phyloP scores from a whole-genome alignment of 2,113 vertebrate genomes.

The Rana temporaria region DNA sequence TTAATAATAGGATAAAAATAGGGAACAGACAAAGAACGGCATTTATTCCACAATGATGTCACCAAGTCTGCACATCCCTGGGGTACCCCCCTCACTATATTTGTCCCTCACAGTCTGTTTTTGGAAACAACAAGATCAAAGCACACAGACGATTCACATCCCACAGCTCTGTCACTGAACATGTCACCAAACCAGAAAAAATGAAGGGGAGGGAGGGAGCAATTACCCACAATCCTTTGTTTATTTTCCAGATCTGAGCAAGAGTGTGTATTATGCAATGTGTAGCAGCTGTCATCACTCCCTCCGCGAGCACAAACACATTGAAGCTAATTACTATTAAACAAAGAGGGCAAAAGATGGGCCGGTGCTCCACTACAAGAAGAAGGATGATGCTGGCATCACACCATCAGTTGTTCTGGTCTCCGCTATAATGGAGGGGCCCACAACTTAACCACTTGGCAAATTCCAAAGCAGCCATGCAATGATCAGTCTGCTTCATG shows the following conservation, averaged over 20 bases:
- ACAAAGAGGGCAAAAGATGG: conserved; percentile 27
- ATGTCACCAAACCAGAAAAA: conserved; percentile 13
- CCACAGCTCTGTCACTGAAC: conserved; percentile 10
- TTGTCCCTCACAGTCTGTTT: not conserved
- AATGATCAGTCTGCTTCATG: no score
- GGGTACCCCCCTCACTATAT: not conserved
- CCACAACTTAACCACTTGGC: not conserved
- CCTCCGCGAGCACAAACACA: conserved; percentile 26
- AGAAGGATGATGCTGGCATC: not conserved
- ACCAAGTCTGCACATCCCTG: not conserved
- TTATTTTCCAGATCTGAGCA: conserved; percentile 32
- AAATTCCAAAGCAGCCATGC: no score
- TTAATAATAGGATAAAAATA: not conserved
- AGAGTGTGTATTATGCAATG: conserved; percentile 26
- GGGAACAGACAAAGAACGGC: not conserved
- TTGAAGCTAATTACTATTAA: conserved; percentile 42
- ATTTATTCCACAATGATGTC: conserved; percentile 15
- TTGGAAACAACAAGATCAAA: not conserved
- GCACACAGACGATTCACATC: conserved; percentile 14
- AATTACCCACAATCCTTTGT: conserved; percentile 40
- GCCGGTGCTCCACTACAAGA: not conserved
- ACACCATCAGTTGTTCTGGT: not conserved
- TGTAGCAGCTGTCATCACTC: conserved; percentile 42
- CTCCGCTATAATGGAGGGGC: not conserved
- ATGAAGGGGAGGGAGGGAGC: conserved; percentile 6